Percentiles rank a stretch among this genome's conserved stretches.
Conservation (phyloP, 2,113 vertebrate species). For the Empidonax alnorum region DNA sequence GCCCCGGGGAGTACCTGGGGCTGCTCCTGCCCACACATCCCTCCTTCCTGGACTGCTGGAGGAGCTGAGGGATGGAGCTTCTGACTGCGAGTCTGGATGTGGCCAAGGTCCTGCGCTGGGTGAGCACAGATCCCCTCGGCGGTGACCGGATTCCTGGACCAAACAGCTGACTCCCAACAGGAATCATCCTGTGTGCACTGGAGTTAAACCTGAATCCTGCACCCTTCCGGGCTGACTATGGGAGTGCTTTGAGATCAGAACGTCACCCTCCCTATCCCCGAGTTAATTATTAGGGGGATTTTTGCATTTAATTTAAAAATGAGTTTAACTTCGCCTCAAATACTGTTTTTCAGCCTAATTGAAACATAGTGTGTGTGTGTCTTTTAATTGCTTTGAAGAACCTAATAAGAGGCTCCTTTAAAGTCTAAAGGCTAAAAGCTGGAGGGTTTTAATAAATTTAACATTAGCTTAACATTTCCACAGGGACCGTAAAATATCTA, state of each 20-base stretch:
- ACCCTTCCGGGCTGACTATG: fast-evolving
- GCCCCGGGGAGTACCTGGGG: background rate
- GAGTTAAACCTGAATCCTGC: background rate
- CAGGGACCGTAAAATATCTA: background rate
- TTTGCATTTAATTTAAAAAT: background rate
- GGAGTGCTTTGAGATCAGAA: background rate
- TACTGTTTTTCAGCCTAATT: background rate
- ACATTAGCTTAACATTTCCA: slow-evolving; percentile 29
- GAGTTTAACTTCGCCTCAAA: background rate
- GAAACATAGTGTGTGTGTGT: background rate
- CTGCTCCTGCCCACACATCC: fast-evolving
- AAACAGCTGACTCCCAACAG: background rate
- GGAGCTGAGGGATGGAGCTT: background rate
- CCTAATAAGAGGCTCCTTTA: background rate
- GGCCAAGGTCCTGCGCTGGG: background rate
- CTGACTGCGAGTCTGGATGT: background rate
- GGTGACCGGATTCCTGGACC: fast-evolving
- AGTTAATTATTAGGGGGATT: background rate
- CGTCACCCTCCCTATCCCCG: fast-evolving
- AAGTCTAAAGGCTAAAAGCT: slow-evolving; percentile 30
- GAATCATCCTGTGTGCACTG: background rate
- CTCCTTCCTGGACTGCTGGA: background rate
- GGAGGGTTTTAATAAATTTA: slow-evolving; percentile 43
- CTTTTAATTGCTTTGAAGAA: slow-evolving; percentile 31
- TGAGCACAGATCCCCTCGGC: background rate